Conservation (phyloP, 2,888 invertebrate species). For the Eilema depressum region DNA sequence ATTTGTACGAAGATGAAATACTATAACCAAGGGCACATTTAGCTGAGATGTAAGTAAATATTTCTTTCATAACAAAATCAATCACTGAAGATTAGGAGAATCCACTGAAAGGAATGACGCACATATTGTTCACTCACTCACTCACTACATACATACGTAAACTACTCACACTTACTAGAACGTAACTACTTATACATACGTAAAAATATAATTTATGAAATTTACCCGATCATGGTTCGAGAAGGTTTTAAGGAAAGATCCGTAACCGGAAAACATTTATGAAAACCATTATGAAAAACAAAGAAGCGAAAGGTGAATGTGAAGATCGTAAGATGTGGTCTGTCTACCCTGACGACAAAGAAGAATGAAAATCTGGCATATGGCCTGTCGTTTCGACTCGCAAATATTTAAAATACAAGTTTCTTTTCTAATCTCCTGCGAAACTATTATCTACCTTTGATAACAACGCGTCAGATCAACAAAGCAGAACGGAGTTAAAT, state of each 20-base stretch:
- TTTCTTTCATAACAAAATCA: background rate
- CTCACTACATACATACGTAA: too few relatives aligned
- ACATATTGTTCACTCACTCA: background rate
- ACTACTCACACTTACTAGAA: too few relatives aligned
- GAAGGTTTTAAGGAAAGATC: background rate
- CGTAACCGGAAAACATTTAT: background rate
- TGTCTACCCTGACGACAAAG: too few relatives aligned
- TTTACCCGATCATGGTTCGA: background rate
- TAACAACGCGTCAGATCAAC: background rate
- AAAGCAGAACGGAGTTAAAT: slow-evolving; percentile 5
- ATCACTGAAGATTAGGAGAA: background rate
- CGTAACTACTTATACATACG: too few relatives aligned
- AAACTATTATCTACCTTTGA: background rate
- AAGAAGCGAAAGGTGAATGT: too few relatives aligned
- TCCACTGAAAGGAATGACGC: background rate
- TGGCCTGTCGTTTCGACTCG: background rate
- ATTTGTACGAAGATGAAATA: slow-evolving; percentile 1
- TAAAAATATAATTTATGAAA: too few relatives aligned
- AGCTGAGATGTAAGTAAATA: background rate
- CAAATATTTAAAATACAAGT: background rate
- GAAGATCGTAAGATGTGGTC: too few relatives aligned
- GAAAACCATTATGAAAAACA: too few relatives aligned
- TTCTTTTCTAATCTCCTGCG: slow-evolving; percentile 2
- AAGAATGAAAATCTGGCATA: too few relatives aligned
- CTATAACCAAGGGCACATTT: background rate